Evolutionary conservation across 2,797 vertebrate genomes (phyloP).

Genomic region (Danio jaintianensis): DNA sequence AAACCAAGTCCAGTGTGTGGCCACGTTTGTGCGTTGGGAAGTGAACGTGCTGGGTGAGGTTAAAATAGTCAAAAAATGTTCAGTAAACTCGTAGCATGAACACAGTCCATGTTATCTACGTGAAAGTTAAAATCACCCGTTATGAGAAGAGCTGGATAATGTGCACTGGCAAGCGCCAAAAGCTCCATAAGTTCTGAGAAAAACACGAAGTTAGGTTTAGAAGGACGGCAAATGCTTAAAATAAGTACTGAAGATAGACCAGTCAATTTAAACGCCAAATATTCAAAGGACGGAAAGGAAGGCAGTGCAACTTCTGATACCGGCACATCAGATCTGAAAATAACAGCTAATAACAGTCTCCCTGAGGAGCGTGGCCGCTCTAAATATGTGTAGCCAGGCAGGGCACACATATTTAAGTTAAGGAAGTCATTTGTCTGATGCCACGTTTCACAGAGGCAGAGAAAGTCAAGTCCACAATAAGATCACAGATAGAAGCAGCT

Average conservation of each 20-base stretch:
- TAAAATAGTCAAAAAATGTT: no score
- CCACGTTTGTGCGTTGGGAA: no score
- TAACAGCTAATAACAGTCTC: not conserved
- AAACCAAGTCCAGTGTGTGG: no score
- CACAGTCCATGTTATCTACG: no score
- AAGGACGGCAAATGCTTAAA: no score
- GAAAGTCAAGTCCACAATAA: not conserved
- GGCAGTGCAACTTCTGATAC: not conserved
- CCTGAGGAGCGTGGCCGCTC: not conserved
- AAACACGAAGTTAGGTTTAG: no score
- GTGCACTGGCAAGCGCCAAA: no score
- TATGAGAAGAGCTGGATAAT: no score
- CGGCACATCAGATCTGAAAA: not conserved
- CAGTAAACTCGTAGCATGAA: no score
- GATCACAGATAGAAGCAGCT: not conserved
- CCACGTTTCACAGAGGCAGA: not conserved
- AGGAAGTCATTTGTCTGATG: conserved; percentile 5
- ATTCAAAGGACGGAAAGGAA: not conserved
- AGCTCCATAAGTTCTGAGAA: no score
- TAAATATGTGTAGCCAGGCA: not conserved
- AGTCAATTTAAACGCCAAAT: not conserved
- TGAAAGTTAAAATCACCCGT: no score
- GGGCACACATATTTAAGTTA: not conserved
- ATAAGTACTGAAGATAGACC: not conserved
- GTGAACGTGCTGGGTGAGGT: no score